Base-by-base conservation (phyloP, 1,140 invertebrate genomes). In the Drosophila simulans region DNA sequence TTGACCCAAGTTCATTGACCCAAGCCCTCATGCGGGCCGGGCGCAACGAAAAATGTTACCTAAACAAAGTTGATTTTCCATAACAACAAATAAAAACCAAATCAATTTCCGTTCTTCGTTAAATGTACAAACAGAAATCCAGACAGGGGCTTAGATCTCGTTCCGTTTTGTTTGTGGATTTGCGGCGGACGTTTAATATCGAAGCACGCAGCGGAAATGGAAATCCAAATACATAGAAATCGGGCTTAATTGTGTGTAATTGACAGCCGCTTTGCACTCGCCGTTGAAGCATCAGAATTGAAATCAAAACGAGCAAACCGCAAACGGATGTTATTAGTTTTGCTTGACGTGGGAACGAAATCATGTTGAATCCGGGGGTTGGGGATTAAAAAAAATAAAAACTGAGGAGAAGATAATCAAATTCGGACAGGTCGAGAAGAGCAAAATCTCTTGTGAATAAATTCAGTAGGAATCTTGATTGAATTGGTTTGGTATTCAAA, bases 191-290 rank as follows among this genome's bases (percentile, higher is more conserved):
- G 75, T 86, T 85, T 81, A 58, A 69, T 80, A 80, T 80, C 72
- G 40, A 48, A 53, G 53, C 64, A 70, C 70, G 75, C 62, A 60
- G 37, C 82, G 82, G 82, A 85, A 85, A 85, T 85, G 65, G 64
- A 63, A 71, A 74, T 78, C 70, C 83, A 57, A 53, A 85, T 85
- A 88, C 69, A 82, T 78, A 68, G 69, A 78, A 85, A 82, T 71
- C 54, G 74, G 69, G 64, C 85, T 78, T 85, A 85, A 88, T 85
- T 85, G 78, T 63, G 69, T 88, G 73, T 88, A 85, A 85, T 85
- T 85, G 82, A 82, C 82, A 82, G 58, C 52, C 79, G 83, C 51
- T 85, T 70, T 65, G 54, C 60, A 82, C 66, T 62, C 66, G 63
- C 80, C 64, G 63, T 62, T 64, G 55, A 49, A 70, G 71, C 60